phyloP scores from a whole-genome alignment of 2,797 vertebrate species.

The Dicrostonyx torquatus region DNA sequence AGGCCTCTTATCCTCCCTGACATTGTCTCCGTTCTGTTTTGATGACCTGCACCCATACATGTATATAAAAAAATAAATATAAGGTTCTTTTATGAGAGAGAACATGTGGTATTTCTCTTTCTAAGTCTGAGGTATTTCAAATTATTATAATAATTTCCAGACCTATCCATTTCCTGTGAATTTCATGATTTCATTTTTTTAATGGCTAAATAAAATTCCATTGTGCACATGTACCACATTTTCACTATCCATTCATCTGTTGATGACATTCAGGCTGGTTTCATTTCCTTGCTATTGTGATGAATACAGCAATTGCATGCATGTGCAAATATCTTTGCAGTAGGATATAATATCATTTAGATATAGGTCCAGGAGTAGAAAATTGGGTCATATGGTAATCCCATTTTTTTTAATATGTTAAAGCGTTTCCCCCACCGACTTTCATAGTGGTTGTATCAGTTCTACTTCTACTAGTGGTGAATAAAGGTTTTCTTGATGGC shows the following conservation, averaged over 20 bases:
- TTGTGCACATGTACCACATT: not conserved
- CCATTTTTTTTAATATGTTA: not conserved
- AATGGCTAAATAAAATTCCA: not conserved
- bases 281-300: not conserved
- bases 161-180: not conserved
- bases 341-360: not conserved
- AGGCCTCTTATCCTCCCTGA: not conserved
- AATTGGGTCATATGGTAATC: not conserved
- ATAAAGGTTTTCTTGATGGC: not conserved
- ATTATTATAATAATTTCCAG: constrained; percentile 26
- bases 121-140: not conserved
- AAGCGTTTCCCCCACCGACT: not conserved
- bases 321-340: not conserved
- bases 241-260: not conserved
- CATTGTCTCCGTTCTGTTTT: not conserved
- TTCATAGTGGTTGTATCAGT: not conserved
- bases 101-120: not conserved
- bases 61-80: not conserved
- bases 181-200: not conserved
- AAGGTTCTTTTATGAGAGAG: not conserved
- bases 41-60: not conserved
- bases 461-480: not conserved
- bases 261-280: not conserved
- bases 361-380: not conserved
- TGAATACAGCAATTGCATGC: not conserved